Percentiles rank a stretch among this genome's conserved stretches.
These are phyloP conservation scores for Halichoeres trimaculatus DNA, from an alignment of 2,113 vertebrate genomes.

Conservation along the genomic window DNA sequence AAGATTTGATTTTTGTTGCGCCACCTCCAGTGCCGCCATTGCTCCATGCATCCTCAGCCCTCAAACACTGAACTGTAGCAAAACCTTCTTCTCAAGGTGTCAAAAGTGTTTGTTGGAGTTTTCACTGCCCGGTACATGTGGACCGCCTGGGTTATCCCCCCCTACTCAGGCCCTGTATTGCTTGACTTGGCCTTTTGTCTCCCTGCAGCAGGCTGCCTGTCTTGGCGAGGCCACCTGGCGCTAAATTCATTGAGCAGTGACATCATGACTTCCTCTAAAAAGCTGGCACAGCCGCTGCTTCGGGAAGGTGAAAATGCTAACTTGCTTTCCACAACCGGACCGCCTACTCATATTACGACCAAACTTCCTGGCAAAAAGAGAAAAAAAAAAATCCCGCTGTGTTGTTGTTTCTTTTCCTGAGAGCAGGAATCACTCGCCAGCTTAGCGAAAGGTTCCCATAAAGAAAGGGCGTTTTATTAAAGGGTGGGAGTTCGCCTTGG, in stretches of 20 bases:
- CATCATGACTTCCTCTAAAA: conserved; percentile 56
- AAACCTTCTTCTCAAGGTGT: conserved; percentile 31
- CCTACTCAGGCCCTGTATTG: too few species aligned
- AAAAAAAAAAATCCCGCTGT: not conserved
- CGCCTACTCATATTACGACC: conserved; percentile 34
- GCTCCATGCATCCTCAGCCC: not conserved
- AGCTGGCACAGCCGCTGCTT: conserved; percentile 37
- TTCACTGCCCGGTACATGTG: not conserved
- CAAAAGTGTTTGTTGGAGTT: conserved; percentile 25
- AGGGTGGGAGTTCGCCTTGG: conserved; percentile 46
- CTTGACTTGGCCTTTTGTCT: conserved; percentile 11
- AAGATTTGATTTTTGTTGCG: not conserved
- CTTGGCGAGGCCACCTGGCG: conserved; percentile 40
- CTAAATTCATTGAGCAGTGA: conserved; percentile 25
- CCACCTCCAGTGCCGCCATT: not conserved
- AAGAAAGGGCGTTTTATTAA: conserved; percentile 54
- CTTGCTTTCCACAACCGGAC: conserved; percentile 33
- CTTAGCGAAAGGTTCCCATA: conserved; percentile 57
- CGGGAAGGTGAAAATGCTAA: conserved; percentile 38
- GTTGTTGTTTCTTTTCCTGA: conserved; percentile 36
- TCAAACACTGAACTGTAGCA: conserved; percentile 55
- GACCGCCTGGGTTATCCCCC: too few species aligned
- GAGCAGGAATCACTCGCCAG: conserved; percentile 42
- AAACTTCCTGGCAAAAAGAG: conserved; percentile 29
- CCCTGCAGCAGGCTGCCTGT: conserved; percentile 34